Evolutionary conservation across 1,140 invertebrate species (phyloP).

Genomic region (Solenopsis invicta): DNA sequence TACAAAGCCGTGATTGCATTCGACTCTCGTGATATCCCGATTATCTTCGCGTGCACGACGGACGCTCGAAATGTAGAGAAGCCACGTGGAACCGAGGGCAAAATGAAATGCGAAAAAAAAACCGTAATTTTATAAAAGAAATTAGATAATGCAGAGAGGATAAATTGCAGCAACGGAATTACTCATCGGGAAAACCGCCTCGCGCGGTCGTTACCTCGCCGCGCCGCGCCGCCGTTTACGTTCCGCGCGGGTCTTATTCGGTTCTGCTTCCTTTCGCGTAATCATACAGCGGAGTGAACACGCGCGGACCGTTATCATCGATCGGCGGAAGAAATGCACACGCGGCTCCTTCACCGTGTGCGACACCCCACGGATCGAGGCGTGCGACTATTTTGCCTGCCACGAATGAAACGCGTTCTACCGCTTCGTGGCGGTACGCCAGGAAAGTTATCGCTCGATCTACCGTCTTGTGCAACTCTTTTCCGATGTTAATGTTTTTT

Average conservation of each 20-base stretch:
- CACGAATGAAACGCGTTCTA: conserved; percentile 58
- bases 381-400: not conserved
- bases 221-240: conserved; percentile 2
- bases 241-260: conserved; percentile 15
- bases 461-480: conserved; percentile 9
- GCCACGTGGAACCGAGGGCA: not conserved
- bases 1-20: not conserved
- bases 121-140: not conserved
- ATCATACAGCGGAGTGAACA: conserved; percentile 45
- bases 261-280: conserved; percentile 51
- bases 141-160: not conserved
- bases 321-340: conserved; percentile 55
- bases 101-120: not conserved
- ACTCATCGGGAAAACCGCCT: conserved; percentile 26
- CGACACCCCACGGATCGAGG: conserved; percentile 35
- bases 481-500: conserved; percentile 10
- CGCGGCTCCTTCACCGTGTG: conserved; percentile 33
- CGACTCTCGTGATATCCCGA: not conserved
- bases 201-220: not conserved
- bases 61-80: not conserved
- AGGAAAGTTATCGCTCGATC: conserved; percentile 47
- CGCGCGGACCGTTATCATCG: conserved; percentile 47
- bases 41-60: not conserved
- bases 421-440: conserved; percentile 13
- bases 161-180: conserved; percentile 1